Evolutionary conservation across 2,113 vertebrate species (phyloP).

Genomic region (Tricholaema leucomelas): DNA sequence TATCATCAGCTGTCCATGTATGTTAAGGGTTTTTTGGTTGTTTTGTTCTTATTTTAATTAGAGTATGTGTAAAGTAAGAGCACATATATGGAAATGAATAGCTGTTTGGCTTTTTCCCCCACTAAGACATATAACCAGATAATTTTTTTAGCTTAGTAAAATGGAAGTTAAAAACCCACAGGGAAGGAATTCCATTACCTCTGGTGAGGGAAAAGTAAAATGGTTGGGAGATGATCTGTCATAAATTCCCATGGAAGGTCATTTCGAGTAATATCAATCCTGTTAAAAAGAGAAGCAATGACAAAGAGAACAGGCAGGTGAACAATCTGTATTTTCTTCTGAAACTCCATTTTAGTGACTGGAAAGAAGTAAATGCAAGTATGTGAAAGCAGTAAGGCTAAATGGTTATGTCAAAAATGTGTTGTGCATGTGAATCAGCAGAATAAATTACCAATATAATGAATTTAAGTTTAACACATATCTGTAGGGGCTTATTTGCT

Average conservation of each 20-base stretch:
- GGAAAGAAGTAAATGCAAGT: not conserved
- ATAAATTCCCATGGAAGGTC: constrained; percentile 99
- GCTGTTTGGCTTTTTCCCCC: not conserved
- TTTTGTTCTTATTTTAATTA: not conserved
- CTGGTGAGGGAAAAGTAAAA: constrained; percentile 90
- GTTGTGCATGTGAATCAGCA: not conserved
- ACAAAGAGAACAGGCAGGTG: not conserved
- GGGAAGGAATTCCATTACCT: constrained; percentile 77
- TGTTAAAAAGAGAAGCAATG: constrained; percentile 48
- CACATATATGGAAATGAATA: not conserved
- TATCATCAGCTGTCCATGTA: not conserved
- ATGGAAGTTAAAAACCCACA: not conserved
- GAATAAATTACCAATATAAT: not conserved
- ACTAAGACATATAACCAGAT: not conserved
- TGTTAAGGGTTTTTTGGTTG: not conserved
- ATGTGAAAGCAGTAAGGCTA: not conserved
- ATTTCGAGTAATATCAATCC: constrained; percentile 91
- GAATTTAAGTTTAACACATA: not conserved
- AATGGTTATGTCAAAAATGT: not conserved
- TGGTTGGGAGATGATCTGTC: constrained; percentile 91
- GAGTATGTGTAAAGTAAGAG: not conserved
- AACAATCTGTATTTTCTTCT: not conserved
- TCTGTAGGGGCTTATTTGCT: not conserved
- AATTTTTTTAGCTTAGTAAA: not conserved
- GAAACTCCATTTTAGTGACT: not conserved